A percentile compares a stretch with the other conserved stretches of the same genome.
Evolutionary conservation across 2,113 vertebrate species (phyloP).

Genomic region (Platichthys flesus): DNA sequence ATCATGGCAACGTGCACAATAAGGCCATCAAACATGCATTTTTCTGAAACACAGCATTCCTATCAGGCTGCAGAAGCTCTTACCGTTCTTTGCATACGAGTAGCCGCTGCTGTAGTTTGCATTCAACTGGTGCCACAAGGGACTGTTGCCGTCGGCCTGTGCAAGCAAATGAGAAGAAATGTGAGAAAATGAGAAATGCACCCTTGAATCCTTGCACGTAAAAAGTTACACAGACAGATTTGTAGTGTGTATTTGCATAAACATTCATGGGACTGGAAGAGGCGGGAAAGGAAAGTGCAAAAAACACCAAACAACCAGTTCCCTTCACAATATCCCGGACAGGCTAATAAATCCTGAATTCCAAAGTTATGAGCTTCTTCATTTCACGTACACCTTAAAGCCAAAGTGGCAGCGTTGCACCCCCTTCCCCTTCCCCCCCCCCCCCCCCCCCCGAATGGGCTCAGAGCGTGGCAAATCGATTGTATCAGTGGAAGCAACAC

Average conservation of each 20-base stretch:
- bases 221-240: not conserved
- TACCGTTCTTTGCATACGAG: slow-evolving; percentile 87
- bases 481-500: slow-evolving; percentile 86
- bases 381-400: slow-evolving; percentile 76
- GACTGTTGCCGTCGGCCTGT: slow-evolving; percentile 90
- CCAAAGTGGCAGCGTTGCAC: slow-evolving; percentile 46
- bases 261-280: not conserved
- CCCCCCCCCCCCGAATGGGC: slow-evolving; percentile 59
- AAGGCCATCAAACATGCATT: too few species aligned
- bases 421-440: slow-evolving; percentile 67
- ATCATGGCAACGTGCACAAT: too few species aligned
- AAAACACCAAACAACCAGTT: slow-evolving; percentile 7
- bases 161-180: too few species aligned
- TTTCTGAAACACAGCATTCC: too few species aligned
- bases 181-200: slow-evolving; percentile 69
- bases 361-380: slow-evolving; percentile 70
- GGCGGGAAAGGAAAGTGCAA: not conserved
- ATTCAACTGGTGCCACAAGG: slow-evolving; percentile 88
- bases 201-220: slow-evolving; percentile 25
- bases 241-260: not conserved
- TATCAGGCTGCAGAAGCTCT: slow-evolving; percentile 65
- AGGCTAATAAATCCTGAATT: slow-evolving; percentile 72
- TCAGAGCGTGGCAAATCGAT: slow-evolving; percentile 88
- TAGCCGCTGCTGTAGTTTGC: slow-evolving; percentile 85
- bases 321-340: slow-evolving; percentile 43